Evolutionary conservation across 1,140 invertebrate species (phyloP), one percentile per base, ranked within the genome.

Genomic region (Tetramorium simillimum): DNA sequence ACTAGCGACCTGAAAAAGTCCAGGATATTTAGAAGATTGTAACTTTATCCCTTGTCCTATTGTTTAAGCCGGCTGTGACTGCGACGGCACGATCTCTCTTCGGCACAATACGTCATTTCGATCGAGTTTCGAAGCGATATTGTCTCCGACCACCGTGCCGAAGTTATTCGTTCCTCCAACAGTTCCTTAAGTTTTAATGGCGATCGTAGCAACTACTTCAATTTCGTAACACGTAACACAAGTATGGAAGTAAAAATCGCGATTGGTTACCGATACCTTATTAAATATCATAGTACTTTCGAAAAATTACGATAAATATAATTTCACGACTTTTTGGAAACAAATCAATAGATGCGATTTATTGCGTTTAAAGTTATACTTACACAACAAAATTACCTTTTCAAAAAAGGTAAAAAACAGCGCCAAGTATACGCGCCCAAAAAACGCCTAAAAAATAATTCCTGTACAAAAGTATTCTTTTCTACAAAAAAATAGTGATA

Each of bases 111-210:
- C 40, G 28, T 60, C 49, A 60, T 33, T 58, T 88, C 14, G 49
- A 72, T 51, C 37, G 56, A 81, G 24, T 75, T 76, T 63, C 49
- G 63, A 62, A 58, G 18, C 56, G 37, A 40, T 81, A 56, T 62
- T 49, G 84, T 76, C 67, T 67, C 33, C n/a, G 12, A 60, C 9
- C n/a, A 5, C 4, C 14, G 49, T 16, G 18, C 18, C 12, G 56
- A 14, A 82, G 67, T 82, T 73, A 73, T 72, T 28, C 69, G 53
- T 53, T 84, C 16, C n/a, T 21, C 12, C 24, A 60, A 33, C 37
- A 80, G 65, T 69, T 63, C 6, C 16, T 76, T 18, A 78, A 85
- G 63, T 85, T 88, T 82, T 82, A 82, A 80, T 40, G 37, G n/a
- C 46, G 10, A 2, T 33, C 3, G 14, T 65, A 21, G 21, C n/a